phyloP scores from a whole-genome alignment of 2,113 vertebrate genomes.

The Cryptomyrus ogoouensis region DNA sequence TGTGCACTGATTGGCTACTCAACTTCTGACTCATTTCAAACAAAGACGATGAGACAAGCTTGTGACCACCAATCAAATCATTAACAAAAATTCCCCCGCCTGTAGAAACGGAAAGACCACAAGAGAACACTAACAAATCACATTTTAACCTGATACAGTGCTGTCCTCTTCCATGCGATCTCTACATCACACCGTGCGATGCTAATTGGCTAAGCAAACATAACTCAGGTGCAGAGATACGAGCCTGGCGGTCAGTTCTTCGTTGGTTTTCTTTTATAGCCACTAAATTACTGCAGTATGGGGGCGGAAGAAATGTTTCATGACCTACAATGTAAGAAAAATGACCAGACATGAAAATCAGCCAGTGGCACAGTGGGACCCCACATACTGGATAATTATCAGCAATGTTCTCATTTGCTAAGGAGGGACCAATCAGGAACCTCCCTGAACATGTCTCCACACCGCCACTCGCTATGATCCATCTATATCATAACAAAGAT shows the following conservation, averaged over 20 bases:
- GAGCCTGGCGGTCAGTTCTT: not conserved
- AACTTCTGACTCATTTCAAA: not conserved
- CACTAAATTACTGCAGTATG: not conserved
- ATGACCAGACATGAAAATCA: not conserved
- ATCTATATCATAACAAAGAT: not conserved
- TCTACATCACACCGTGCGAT: not conserved
- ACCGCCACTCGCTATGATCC: not conserved
- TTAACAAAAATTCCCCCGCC: not conserved
- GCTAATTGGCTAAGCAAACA: not conserved
- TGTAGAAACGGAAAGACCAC: not conserved
- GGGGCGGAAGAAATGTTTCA: not conserved
- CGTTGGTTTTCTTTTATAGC: not conserved
- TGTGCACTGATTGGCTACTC: not conserved
- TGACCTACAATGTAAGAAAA: not conserved
- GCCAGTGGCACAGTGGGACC: not conserved
- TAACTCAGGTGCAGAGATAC: not conserved
- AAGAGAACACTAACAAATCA: not conserved
- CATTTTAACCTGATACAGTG: not conserved
- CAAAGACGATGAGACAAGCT: not conserved
- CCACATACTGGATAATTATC: not conserved
- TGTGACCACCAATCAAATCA: not conserved
- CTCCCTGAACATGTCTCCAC: not conserved
- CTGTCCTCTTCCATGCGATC: not conserved
- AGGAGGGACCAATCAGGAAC: not conserved
- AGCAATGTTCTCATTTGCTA: not conserved